Evolutionary conservation across 2,113 vertebrate genomes (phyloP), one percentile per base, ranked within the genome.

Genomic region (Neolamprologus caudopunctatus): DNA sequence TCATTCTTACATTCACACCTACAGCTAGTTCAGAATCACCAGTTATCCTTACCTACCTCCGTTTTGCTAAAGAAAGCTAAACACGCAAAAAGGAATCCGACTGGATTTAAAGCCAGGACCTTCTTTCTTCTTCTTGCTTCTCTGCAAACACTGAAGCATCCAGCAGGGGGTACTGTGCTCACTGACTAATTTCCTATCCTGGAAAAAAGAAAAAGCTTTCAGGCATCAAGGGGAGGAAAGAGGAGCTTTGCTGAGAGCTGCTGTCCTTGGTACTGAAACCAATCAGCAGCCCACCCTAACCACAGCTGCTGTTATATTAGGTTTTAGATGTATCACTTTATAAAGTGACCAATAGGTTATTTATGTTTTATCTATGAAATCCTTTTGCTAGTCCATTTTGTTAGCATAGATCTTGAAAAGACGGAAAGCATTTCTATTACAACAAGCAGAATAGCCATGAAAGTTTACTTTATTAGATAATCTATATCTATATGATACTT

Each of bases 261-360:
- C 96, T 97, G 95, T 97, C 96, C 96, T 17, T 94, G 96, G 96
- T 97, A 40, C 96, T 97, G 96, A 97, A 95, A 91, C 71, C 87
- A 92, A 86, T 75, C 87, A 80, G 91, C 91, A 94, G 93, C 92
- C 94, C 93, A 94, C 94, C 92, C 89, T 89, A 85, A 94, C 90
- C 89, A 94, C 90, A 94, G 78, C 55, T 17, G 21, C 9, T 61
- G 14, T 78, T 79, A 42, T 42, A 13, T 14, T 83, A 50, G 81
- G 82, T 80, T 80, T 21, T 17, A 80, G 75, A 75, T 47, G 10
- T 13, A 9, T 66, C 50, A 35, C 24, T 63, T 66, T 57, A 33
- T 6, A 61, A 24, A 82, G 11, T 12, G 33, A 71, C 45, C 11
- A 55, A 28, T 7, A 21, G 5, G 57, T 58, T 26, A 19, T 35